phyloP scores from a whole-genome alignment of 2,888 invertebrate species.

The Tinea trinotella region DNA sequence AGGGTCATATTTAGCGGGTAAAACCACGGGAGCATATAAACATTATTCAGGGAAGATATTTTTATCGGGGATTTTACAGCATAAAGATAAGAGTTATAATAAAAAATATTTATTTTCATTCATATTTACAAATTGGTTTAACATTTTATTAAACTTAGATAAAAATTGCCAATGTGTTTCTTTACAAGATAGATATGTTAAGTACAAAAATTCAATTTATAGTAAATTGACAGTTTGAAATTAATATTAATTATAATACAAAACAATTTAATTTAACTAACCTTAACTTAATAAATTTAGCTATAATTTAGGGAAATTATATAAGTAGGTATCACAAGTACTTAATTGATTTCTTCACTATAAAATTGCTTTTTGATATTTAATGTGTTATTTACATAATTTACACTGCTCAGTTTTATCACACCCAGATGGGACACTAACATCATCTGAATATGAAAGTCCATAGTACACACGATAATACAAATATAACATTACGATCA shows the following conservation, averaged over 20 bases:
- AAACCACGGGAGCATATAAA: neutral
- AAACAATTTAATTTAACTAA: neutral
- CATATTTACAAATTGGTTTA: conserved; percentile 47
- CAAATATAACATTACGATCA: conserved; percentile 43
- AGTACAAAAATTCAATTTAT: neutral
- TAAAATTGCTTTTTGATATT: conserved; percentile 10
- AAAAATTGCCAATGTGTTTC: neutral
- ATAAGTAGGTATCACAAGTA: conserved; percentile 3
- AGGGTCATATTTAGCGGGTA: conserved; percentile 8
- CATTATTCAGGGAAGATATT: neutral
- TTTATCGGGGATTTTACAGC: neutral
- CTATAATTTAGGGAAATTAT: neutral
- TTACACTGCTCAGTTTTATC: neutral
- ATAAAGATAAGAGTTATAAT: conserved; percentile 2
- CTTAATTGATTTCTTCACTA: conserved; percentile 7
- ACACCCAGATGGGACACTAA: neutral
- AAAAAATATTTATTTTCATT: conserved; percentile 62
- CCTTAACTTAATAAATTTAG: conserved; percentile 8
- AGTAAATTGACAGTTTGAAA: conserved; percentile 1
- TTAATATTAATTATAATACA: neutral
- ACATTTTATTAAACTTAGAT: conserved; percentile 11
- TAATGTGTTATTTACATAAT: conserved; percentile 1
- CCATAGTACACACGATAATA: conserved; percentile 41
- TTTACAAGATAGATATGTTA: conserved; percentile 6
- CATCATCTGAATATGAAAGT: conserved; percentile 55